These are phyloP conservation scores for Sebastes itinus DNA, from an alignment of 2,797 vertebrate species.

Conservation along the genomic window DNA sequence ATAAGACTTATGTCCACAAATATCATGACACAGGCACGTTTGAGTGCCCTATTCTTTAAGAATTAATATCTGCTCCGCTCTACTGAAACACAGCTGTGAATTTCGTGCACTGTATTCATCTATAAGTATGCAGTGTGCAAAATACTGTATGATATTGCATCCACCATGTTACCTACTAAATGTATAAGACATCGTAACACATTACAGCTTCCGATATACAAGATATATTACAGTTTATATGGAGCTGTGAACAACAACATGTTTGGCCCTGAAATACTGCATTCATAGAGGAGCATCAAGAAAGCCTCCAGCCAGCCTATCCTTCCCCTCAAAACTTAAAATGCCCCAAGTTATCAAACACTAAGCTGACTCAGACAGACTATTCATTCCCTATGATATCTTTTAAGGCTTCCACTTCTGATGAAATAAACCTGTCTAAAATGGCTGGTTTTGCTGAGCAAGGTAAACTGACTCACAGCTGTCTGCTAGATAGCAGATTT, in stretches of 20 bases:
- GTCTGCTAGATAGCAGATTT: conserved; percentile 22
- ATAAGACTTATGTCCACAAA: not conserved
- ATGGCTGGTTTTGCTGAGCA: conserved; percentile 56
- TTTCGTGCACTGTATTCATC: not conserved
- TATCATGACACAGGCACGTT: not conserved
- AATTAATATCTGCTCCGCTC: not conserved
- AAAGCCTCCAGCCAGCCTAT: not conserved
- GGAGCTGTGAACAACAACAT: not conserved
- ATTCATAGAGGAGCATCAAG: not conserved
- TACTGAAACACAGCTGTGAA: not conserved
- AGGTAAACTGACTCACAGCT: conserved; percentile 28
- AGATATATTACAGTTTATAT: not conserved
- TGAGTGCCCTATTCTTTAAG: not conserved
- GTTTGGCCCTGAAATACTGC: not conserved
- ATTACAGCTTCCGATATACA: not conserved
- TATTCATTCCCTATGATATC: conserved; percentile 46
- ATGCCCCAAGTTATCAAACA: conserved; percentile 36
- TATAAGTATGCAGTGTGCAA: not conserved
- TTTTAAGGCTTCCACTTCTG: conserved; percentile 41
- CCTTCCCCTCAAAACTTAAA: conserved; percentile 29
- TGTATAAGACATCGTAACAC: not conserved
- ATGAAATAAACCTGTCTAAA: conserved; percentile 59
- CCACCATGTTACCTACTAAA: not conserved
- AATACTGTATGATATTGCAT: not conserved
- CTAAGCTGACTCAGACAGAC: conserved; percentile 51